Evolutionary conservation across 2,888 invertebrate species (phyloP).

Genomic region (Myopa tessellatipennis): DNA sequence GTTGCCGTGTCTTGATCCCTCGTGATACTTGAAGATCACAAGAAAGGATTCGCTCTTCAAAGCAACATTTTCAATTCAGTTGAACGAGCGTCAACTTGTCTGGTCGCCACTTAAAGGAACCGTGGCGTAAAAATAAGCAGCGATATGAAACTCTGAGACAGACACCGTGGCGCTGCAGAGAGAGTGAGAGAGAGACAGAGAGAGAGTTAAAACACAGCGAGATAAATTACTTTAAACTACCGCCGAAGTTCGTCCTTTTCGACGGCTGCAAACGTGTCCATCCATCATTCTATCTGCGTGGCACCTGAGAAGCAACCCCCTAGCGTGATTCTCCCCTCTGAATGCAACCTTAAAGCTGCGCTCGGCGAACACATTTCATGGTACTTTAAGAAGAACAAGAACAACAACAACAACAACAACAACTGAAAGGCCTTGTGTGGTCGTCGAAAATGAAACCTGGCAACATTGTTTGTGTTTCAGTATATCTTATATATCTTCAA

Average conservation of each 20-base stretch:
- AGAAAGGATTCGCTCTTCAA: too few species aligned
- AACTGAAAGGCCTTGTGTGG: constrained; percentile 1
- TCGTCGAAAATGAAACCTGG: not conserved
- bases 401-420: not conserved
- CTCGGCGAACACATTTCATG: not conserved
- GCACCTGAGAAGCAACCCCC: constrained; percentile 16
- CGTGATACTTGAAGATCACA: too few species aligned
- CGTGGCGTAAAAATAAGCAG: not conserved
- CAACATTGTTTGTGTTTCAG: not conserved
- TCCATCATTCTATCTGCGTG: constrained; percentile 14
- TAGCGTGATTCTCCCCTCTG: not conserved
- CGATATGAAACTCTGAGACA: not conserved
- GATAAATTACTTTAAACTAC: not conserved
- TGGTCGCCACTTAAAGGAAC: not conserved
- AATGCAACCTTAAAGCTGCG: not conserved
- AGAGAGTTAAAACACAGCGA: not conserved
- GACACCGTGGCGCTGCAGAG: constrained; percentile 18
- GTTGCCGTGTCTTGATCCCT: too few species aligned
- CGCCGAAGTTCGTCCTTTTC: not conserved
- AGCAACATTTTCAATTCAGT: not conserved
- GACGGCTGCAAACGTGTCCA: not conserved
- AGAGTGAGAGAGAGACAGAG: too few species aligned
- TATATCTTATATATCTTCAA: not conserved
- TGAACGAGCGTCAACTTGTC: constrained; percentile 13
- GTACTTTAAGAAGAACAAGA: not conserved